Evolutionary conservation across 2,797 vertebrate species (phyloP), one percentile per base, ranked within the genome.

Genomic region (Euphonia xanthogaster): DNA sequence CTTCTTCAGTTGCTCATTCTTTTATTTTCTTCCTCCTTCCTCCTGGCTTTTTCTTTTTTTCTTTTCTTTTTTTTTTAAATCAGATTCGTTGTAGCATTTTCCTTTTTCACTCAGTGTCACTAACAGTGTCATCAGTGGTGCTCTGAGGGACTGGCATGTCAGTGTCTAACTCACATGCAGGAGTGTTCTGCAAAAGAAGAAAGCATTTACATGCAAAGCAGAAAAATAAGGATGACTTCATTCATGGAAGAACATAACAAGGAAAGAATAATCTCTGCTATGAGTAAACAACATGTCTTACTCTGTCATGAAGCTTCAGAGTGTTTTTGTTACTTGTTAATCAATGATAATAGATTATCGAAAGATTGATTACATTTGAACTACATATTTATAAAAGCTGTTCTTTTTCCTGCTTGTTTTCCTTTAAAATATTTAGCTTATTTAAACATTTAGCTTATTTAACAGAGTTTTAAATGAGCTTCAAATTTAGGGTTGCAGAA

Each of bases 1-100:
- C 91, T 78, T 79, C 90, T 97, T 97, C 97, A 92, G 97, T 97
- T 95, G 96, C 96, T 97, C 96, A 86, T 96, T 96, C 83, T 94
- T 94, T 94, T 95, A 53, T 92, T 94, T 97, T 96, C 92, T 80
- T 93, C 87, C 83, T 95, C 62, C 81, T 71, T 65, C 55, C 50
- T 85, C 87, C 68, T 94, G 85, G 39, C 51, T 87, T 86, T 93
- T 58, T 42, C 7, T 12, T 84, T 61, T 45, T 40, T 61, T 78
- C 4, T 35, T 7, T 62, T 84, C 54, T 9, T 57, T 88, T 80
- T 42, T 53, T 86, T 77, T 48, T 0, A 0, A 74, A 83, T 96
- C 72, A 70, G 57, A 78, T 95, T 86, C 19, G 73, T 85, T 85
- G 74, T 78, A 95, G 95, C 90, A 94, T 96, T 95, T 88, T 94